Evolutionary conservation across 1,140 invertebrate genomes (phyloP), one percentile per base, ranked within the genome.

Genomic region (Anoplophora glabripennis): DNA sequence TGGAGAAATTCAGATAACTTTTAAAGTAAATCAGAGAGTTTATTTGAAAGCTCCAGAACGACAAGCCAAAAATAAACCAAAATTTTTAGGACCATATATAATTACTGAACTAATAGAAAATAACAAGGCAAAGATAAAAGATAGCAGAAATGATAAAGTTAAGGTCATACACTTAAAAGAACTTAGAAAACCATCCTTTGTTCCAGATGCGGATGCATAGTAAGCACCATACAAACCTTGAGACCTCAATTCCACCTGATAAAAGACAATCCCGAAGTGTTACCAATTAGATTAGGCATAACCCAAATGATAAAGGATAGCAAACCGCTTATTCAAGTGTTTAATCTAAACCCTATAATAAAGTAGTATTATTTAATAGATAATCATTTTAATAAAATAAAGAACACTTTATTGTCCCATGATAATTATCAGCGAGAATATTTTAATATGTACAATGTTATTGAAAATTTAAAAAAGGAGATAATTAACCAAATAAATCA

Each of bases 21-120:
- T 55, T 55, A 1, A 55, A 44, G 7, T 55, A 44, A 55, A 55
- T 36, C 53, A 45, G 35, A 55, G 46, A 21, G 53, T 44, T n/a
- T 55, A 55, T 17, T 28, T 28, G 5, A 45, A 46, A 46, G 35
- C 17, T 1, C 15, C 46, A 33, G 11, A 12, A 14, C 37, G 41
- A 4, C 17, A 14, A 54, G 52, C 40, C 40, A 61, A 57, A 57
- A 55, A 45, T 18, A 35, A 57, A 46, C 14, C 34, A 45, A 52
- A 54, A 48, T 57, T 51, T 18, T 41, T 28, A 12, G 40, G 49
- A 28, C 49, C 48, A 14, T 57, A 36, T 36, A 53, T 46, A 46
- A 15, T 57, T 0, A 46, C 37, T 1, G 18, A 62, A 38, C 54
- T 33, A 52, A 11, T 53, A 18, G 14, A 57, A 35, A 15, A 58